Evolutionary conservation across 2,888 invertebrate genomes (phyloP), one percentile per base, ranked within the genome.

Genomic region (Eucera pruinosa): DNA sequence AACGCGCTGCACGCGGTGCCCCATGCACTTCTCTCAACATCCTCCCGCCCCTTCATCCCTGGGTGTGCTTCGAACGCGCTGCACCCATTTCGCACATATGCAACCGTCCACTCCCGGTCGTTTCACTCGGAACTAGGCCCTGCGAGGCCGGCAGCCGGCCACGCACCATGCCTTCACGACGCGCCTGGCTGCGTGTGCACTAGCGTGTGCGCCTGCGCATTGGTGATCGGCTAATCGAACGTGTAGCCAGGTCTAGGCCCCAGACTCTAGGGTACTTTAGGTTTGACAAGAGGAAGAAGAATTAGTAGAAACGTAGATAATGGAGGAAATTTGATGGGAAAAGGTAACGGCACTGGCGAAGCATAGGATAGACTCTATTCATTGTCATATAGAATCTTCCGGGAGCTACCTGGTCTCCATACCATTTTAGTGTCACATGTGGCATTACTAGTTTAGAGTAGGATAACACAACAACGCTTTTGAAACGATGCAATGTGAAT

Each of bases 21-120:
- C 84, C 84, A 81, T 86, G 80, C 78, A 54, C 81, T 80, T 71
- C 75, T 57, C 76, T 52, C 36, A 15, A 27, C 47, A 23, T 47
- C 25, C 15, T 25, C 41, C 7, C 11, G 45, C 36, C 15, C 27
- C 60, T 18, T 18, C 15, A 11, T 25, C 52, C 36, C 36, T 45
- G n/a, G 25, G 7, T 30, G 15, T 27, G 47, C 23, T 25, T 68
- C 66, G 48, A 72, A 50, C 57, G 61, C 69, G 76, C 60, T 83
- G 81, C 83, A 83, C 83, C 83, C 83, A 73, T 83, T 83, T 83
- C 70, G 83, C 83, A 60, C 83, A 83, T 78, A 83, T 75, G 74
- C 82, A 77, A 74, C n/a, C 80, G 82, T 80, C 80, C 80, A 71
- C 64, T 71, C 23, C 54, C 68, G 70, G 70, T 48, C 69, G 82